Evolutionary conservation across 2,113 vertebrate genomes (phyloP), one percentile per base, ranked within the genome.

Genomic region (Prolemur simus): DNA sequence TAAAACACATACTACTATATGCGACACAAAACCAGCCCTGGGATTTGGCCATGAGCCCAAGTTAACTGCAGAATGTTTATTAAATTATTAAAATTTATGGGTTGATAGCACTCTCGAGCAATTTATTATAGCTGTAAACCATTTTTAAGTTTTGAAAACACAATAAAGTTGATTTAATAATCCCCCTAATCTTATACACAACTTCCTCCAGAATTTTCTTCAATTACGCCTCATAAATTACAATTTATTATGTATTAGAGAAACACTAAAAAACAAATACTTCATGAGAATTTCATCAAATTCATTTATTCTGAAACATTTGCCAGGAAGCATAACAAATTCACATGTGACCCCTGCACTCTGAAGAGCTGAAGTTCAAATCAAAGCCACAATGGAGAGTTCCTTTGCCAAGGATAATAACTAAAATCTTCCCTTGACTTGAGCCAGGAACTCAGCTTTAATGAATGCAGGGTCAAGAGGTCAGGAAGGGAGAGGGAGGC

Each of bases 91-190:
- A 98, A 98, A 98, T 98, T 52, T 98, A 98, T 98, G 94, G 39
- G 95, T 98, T 98, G 97, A 98, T 98, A 97, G 64, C 69, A 96
- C 73, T 97, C 83, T 98, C 39, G 73, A 98, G 87, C 52, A 98
- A 98, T 98, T 98, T 98, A 98, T 98, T 98, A 93, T 96, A 97
- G 96, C 80, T 97, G 74, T 97, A 98, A 98, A 98, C 95, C 89
- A 96, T 98, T 98, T 98, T 97, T 97, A 98, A 98, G 87, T 98
- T 98, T 98, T 97, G 92, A 98, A 99, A 98, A 98, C 92, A 98
- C 92, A 98, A 96, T 98, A 98, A 98, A 98, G 63, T 98, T 98
- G 96, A 98, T 98, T 98, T 98, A 99, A 98, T 98, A 98, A 98
- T 98, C 91, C 86, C 71, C 80, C 83, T 98, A 98, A 99, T 98